These are phyloP conservation scores for Leptopilina boulardi DNA, from an alignment of 1,140 invertebrate genomes.

Conservation along the genomic window DNA sequence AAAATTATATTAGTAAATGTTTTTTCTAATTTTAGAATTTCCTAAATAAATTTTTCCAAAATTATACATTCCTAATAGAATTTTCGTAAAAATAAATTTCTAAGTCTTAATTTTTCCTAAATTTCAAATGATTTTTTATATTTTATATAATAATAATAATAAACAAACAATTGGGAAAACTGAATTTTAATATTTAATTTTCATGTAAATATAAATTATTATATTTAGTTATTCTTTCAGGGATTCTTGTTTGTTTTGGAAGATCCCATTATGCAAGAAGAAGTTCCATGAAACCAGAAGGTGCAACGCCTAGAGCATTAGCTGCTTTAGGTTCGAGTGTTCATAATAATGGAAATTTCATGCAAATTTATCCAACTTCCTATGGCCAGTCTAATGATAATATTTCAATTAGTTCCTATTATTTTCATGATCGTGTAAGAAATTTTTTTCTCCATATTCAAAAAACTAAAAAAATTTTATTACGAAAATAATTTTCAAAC, in stretches of 20 bases:
- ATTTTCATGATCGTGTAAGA: slow-evolving; percentile 87
- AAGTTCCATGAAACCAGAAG: slow-evolving; percentile 81
- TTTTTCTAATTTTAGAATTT: too few relatives aligned
- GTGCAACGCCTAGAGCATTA: slow-evolving; percentile 85
- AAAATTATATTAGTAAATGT: too few relatives aligned
- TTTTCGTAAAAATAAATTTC: too few relatives aligned
- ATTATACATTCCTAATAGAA: too few relatives aligned
- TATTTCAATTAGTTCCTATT: slow-evolving; percentile 84
- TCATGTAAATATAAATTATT: neutral
- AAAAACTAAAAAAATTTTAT: neutral
- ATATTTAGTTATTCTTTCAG: slow-evolving; percentile 62
- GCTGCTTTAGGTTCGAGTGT: slow-evolving; percentile 82
- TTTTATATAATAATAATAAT: too few relatives aligned
- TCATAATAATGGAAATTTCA: slow-evolving; percentile 70
- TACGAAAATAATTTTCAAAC: neutral
- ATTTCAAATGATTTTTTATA: too few relatives aligned
- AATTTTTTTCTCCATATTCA: slow-evolving; percentile 33
- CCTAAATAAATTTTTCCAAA: too few relatives aligned
- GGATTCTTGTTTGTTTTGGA: slow-evolving; percentile 89
- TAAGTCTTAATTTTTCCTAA: too few relatives aligned
- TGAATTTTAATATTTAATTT: too few relatives aligned
- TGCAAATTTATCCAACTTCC: slow-evolving; percentile 74
- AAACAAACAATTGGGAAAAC: too few relatives aligned
- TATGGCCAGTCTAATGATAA: slow-evolving; percentile 76
- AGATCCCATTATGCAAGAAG: slow-evolving; percentile 85